phyloP scores from a whole-genome alignment of 2,888 invertebrate genomes.

The Julus scandinavius region DNA sequence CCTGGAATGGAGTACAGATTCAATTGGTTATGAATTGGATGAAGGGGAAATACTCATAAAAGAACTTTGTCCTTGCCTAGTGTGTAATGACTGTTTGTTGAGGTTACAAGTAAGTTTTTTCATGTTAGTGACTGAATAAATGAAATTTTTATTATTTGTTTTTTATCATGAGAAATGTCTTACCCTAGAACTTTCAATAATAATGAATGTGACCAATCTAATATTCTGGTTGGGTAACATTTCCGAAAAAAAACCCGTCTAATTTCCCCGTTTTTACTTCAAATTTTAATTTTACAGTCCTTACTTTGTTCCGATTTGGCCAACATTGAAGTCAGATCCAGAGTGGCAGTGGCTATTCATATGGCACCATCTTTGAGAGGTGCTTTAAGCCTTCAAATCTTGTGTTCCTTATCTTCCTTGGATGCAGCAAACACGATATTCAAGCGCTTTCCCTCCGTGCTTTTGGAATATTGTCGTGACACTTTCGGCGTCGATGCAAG shows the following conservation, averaged over 20 bases:
- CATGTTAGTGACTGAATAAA: background rate
- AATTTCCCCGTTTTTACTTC: background rate
- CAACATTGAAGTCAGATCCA: constrained; percentile 28
- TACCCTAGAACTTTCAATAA: too few relatives aligned
- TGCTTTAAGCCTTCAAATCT: constrained; percentile 46
- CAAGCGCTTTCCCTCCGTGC: constrained; percentile 35
- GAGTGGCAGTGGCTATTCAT: constrained; percentile 18
- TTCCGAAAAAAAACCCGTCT: background rate
- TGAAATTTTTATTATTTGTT: background rate
- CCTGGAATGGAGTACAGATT: constrained; percentile 25
- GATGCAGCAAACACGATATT: constrained; percentile 9
- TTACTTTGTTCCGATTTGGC: constrained; percentile 47
- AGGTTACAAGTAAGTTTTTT: constrained; percentile 58
- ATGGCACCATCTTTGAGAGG: constrained; percentile 48
- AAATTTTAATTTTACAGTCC: constrained; percentile 12
- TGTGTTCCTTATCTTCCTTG: constrained; percentile 47
- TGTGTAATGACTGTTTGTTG: constrained; percentile 60
- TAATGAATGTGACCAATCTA: too few relatives aligned
- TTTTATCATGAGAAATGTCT: too few relatives aligned
- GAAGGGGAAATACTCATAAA: background rate
- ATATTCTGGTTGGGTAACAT: background rate
- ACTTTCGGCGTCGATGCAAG: background rate
- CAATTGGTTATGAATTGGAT: background rate
- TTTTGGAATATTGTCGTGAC: constrained; percentile 51
- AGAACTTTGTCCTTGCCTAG: constrained; percentile 58